A percentile compares a stretch with the other conserved stretches of the same genome.
phyloP scores from a whole-genome alignment of 2,113 vertebrate species.

The Patagioenas fasciata region DNA sequence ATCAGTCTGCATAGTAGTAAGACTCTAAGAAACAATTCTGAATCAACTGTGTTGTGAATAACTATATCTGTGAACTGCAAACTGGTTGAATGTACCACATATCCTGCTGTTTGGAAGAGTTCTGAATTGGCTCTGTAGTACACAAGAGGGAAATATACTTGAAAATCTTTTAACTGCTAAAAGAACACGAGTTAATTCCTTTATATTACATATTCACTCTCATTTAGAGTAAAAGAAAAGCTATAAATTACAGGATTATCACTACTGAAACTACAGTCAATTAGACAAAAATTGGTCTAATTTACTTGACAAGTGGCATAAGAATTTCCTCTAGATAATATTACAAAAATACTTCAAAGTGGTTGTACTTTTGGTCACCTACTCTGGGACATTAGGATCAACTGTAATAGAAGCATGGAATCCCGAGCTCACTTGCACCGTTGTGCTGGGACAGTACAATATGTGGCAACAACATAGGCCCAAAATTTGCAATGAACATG shows the following conservation, averaged over 20 bases:
- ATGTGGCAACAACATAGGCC: neutral
- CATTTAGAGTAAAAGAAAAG: neutral
- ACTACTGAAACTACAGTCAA: neutral
- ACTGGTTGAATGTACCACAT: neutral
- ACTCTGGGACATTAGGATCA: neutral
- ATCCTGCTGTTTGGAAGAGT: neutral
- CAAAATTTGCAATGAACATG: neutral
- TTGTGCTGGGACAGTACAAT: neutral
- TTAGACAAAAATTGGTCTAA: neutral
- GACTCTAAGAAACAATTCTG: neutral
- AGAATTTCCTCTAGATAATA: neutral
- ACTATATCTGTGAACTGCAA: neutral
- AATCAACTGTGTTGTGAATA: neutral
- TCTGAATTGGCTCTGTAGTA: neutral
- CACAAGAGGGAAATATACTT: fast-evolving
- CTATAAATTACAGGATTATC: neutral
- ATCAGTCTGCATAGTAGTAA: no score
- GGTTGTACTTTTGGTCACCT: neutral
- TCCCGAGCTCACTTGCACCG: neutral
- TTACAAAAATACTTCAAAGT: neutral
- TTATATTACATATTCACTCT: neutral
- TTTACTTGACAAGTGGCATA: neutral
- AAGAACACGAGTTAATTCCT: neutral
- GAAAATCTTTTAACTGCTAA: neutral
- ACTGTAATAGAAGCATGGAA: neutral